These are phyloP conservation scores for Chrysocyon brachyurus DNA, from an alignment of 2,797 vertebrate species.

Conservation along the genomic window DNA sequence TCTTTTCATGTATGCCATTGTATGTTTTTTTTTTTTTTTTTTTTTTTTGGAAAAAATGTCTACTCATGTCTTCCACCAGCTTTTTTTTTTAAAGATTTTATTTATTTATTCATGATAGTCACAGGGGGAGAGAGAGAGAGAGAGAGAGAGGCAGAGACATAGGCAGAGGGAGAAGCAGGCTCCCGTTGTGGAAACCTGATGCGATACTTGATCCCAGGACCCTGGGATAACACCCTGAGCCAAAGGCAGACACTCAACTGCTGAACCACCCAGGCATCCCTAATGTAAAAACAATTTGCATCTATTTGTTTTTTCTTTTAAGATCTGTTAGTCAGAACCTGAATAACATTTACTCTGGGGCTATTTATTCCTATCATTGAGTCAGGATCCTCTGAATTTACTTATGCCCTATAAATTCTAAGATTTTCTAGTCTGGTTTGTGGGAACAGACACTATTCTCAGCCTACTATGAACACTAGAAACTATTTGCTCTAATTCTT, in stretches of 20 bases:
- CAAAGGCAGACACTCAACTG: no score
- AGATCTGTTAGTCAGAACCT: background rate
- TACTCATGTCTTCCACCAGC: background rate
- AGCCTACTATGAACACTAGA: background rate
- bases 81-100: background rate
- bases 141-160: no score
- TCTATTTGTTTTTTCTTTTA: background rate
- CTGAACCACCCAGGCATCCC: no score
- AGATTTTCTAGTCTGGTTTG: background rate
- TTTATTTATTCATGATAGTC: no score
- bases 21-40: background rate
- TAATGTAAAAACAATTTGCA: background rate
- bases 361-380: conserved; percentile 7
- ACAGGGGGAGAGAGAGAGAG: no score
- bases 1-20: background rate
- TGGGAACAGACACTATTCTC: background rate
- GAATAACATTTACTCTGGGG: background rate
- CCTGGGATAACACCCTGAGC: no score
- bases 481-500: background rate
- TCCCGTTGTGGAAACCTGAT: no score
- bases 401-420: background rate
- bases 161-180: no score
- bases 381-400: background rate
- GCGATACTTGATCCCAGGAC: no score
- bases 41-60: background rate